A percentile compares a stretch with the other conserved stretches of the same genome.
phyloP scores from a whole-genome alignment of 2,797 vertebrate genomes.

The Acanthurus lineatus region DNA sequence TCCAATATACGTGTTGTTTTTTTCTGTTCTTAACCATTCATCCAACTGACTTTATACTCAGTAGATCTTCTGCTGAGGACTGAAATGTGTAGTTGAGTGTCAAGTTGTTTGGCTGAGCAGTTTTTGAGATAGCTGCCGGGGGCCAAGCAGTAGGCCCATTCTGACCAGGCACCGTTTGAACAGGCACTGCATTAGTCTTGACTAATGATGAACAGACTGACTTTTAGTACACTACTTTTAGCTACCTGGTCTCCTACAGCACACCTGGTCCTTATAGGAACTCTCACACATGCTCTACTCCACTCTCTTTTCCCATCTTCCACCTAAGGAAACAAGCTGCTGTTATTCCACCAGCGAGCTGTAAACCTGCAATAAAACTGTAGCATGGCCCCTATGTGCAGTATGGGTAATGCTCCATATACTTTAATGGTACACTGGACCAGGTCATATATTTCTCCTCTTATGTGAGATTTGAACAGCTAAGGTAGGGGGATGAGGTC shows the following conservation, averaged over 20 bases:
- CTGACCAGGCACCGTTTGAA: too few relatives aligned
- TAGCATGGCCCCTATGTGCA: slow-evolving; percentile 75
- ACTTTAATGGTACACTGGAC: slow-evolving; percentile 84
- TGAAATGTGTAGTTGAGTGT: too few relatives aligned
- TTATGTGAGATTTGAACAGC: slow-evolving; percentile 72
- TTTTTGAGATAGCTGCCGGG: too few relatives aligned
- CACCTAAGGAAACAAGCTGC: slow-evolving; percentile 70
- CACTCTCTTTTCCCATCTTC: slow-evolving; percentile 56
- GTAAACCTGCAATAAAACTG: slow-evolving; percentile 83
- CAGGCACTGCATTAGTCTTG: neutral
- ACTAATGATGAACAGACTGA: neutral
- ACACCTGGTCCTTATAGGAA: slow-evolving; percentile 59
- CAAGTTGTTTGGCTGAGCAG: too few relatives aligned
- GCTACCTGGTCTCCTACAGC: slow-evolving; percentile 19
- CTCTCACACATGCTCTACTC: slow-evolving; percentile 36
- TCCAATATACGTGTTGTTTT: too few relatives aligned
- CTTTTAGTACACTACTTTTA: neutral
- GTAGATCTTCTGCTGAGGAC: too few relatives aligned
- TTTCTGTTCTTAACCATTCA: too few relatives aligned
- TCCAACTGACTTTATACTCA: too few relatives aligned
- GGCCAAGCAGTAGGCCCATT: too few relatives aligned
- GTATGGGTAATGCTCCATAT: slow-evolving; percentile 85
- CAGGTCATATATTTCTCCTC: slow-evolving; percentile 81
- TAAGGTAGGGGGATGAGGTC: slow-evolving; percentile 39
- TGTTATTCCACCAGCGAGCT: slow-evolving; percentile 78